Percentiles rank a stretch among this genome's conserved stretches.
These are phyloP conservation scores for Tenthredo livida DNA, from an alignment of 2,888 invertebrate genomes.

Conservation along the genomic window DNA sequence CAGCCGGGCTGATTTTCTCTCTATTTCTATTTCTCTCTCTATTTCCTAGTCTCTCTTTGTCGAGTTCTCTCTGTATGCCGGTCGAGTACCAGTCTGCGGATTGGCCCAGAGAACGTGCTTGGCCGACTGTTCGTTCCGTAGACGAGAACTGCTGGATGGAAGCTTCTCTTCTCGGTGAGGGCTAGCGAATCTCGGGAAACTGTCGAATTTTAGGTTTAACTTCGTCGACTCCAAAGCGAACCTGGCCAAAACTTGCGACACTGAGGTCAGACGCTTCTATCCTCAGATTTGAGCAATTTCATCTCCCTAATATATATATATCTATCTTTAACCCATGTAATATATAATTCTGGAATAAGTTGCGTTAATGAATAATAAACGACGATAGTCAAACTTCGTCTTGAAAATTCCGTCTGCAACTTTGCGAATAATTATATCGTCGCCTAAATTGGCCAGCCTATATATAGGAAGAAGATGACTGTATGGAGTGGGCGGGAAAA, in stretches of 20 bases:
- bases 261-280: conserved; percentile 25
- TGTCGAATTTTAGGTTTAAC: conserved; percentile 49
- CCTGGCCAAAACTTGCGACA: conserved; percentile 29
- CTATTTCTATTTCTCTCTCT: conserved; percentile 21
- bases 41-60: conserved; percentile 4
- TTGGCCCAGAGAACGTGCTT: conserved; percentile 49
- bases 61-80: conserved; percentile 46
- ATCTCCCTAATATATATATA: not conserved
- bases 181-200: conserved; percentile 42
- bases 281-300: conserved; percentile 26
- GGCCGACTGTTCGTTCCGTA: conserved; percentile 40
- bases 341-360: not conserved
- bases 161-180: conserved; percentile 38
- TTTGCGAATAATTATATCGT: not conserved
- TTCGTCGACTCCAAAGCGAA: conserved; percentile 26
- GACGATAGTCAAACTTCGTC: not conserved
- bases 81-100: conserved; percentile 48
- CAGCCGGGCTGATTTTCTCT: not conserved
- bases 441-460: not conserved
- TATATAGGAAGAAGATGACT: not conserved
- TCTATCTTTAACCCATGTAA: not conserved
- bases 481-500: not conserved
- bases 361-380: not conserved
- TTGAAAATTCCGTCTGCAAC: not conserved
- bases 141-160: conserved; percentile 31